Evolutionary conservation across 2,113 vertebrate genomes (phyloP).

Genomic region (Rhynchomys soricoides): DNA sequence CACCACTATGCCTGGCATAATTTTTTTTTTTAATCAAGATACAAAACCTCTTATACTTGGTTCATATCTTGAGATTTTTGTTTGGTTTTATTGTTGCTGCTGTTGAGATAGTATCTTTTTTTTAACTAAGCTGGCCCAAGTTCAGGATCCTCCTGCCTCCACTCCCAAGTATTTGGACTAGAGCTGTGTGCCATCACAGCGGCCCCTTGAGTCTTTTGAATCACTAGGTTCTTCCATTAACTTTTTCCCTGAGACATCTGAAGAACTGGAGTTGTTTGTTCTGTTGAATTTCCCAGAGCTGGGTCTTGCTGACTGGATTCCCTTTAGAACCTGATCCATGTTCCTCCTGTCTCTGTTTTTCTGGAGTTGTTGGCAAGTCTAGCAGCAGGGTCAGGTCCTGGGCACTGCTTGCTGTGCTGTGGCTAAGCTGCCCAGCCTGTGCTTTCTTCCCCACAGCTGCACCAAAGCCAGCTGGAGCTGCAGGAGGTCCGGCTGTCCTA

Average conservation of each 20-base stretch:
- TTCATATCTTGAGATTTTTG: not conserved
- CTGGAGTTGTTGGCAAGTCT: not conserved
- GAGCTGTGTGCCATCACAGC: not conserved
- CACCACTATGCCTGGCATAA: not conserved
- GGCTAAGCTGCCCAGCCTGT: not conserved
- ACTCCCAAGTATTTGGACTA: not conserved
- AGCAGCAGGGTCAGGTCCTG: not conserved
- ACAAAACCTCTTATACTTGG: not conserved
- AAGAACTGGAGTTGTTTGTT: not conserved
- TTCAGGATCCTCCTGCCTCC: no score
- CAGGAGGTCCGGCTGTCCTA: conserved; percentile 94
- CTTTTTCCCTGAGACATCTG: not conserved
- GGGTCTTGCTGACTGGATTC: not conserved
- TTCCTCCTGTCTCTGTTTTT: not conserved
- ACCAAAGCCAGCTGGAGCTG: conserved; percentile 95
- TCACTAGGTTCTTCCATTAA: not conserved
- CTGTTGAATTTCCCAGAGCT: not conserved
- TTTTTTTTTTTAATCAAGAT: conserved; percentile 16
- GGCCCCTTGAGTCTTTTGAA: not conserved
- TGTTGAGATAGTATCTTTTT: not conserved
- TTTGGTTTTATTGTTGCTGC: not conserved
- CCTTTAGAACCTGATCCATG: not conserved
- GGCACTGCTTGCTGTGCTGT: not conserved
- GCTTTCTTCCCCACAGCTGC: conserved; percentile 86
- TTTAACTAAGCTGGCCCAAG: not conserved